These are phyloP conservation scores for Actinemys pallida DNA, from an alignment of 2,113 vertebrate species.

Conservation along the genomic window DNA sequence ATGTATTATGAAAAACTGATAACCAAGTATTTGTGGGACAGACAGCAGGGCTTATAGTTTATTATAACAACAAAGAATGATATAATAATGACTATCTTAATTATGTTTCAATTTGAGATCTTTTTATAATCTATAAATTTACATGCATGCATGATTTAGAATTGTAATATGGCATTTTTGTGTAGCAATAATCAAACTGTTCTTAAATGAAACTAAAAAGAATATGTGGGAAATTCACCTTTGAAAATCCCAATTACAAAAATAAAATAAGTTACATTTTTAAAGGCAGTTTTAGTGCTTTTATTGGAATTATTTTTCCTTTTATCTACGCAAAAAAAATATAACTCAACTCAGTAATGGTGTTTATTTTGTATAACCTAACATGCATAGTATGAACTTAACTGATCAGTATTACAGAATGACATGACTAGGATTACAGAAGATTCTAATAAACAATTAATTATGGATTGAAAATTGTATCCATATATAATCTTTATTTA, in stretches of 20 bases:
- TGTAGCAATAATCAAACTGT: not conserved
- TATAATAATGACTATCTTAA: not conserved
- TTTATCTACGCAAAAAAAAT: not conserved
- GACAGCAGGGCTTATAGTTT: not conserved
- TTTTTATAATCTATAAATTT: not conserved
- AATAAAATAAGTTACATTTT: not conserved
- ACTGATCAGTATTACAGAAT: not conserved
- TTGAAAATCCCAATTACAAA: not conserved
- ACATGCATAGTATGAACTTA: not conserved
- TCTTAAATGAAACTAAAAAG: not conserved
- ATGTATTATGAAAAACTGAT: not conserved
- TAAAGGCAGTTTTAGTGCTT: not conserved
- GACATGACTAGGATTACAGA: not conserved
- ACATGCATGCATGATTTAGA: not conserved
- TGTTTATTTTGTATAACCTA: not conserved
- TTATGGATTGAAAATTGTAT: not conserved
- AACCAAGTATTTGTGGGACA: not conserved
- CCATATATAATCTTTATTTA: not conserved
- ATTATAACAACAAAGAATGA: not conserved
- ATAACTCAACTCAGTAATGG: not conserved
- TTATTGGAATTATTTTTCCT: not conserved
- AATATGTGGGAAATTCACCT: not conserved
- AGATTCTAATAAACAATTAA: not conserved
- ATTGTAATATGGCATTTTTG: not conserved
- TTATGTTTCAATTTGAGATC: not conserved